These are phyloP conservation scores for Trichomycterus rosablanca DNA, from an alignment of 2,113 vertebrate species.

Conservation along the genomic window DNA sequence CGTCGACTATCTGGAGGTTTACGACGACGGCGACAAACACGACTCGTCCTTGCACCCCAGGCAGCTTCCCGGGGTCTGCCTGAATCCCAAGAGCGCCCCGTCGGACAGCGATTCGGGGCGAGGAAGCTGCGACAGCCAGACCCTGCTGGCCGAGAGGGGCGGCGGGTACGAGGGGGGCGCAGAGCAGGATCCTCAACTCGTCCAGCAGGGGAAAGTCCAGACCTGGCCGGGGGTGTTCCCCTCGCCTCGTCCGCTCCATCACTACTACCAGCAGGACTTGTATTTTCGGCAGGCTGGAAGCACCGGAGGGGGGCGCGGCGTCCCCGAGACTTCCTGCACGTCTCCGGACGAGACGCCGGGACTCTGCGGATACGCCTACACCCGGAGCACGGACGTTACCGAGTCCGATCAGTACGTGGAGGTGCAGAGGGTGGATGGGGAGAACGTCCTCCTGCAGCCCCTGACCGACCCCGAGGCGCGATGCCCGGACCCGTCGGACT, in stretches of 20 bases:
- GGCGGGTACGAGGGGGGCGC: slow-evolving; percentile 46
- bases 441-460: slow-evolving; percentile 70
- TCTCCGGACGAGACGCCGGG: too few species aligned
- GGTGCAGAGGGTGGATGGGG: slow-evolving; percentile 75
- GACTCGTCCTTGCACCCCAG: slow-evolving; percentile 69
- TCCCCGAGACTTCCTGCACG: too few species aligned
- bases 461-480: slow-evolving; percentile 44
- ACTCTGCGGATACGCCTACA: too few species aligned
- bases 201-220: too few species aligned
- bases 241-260: too few species aligned
- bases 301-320: slow-evolving; percentile 45
- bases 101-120: slow-evolving; percentile 82
- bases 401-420: slow-evolving; percentile 76
- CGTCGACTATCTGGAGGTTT: slow-evolving; percentile 86
- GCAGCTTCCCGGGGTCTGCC: slow-evolving; percentile 48
- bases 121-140: slow-evolving; percentile 86
- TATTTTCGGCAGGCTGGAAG: neutral
- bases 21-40: slow-evolving; percentile 73
- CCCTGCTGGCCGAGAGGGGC: slow-evolving; percentile 75
- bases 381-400: too few species aligned
- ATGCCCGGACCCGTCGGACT: slow-evolving; percentile 39
- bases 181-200: too few species aligned
- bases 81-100: slow-evolving; percentile 61
- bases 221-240: too few species aligned
- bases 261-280: too few species aligned